Evolutionary conservation across 53 echinoderm and acorn worm genomes (phyloP), one percentile per base, ranked within the genome.

Genomic region (Stichopus horrens): DNA sequence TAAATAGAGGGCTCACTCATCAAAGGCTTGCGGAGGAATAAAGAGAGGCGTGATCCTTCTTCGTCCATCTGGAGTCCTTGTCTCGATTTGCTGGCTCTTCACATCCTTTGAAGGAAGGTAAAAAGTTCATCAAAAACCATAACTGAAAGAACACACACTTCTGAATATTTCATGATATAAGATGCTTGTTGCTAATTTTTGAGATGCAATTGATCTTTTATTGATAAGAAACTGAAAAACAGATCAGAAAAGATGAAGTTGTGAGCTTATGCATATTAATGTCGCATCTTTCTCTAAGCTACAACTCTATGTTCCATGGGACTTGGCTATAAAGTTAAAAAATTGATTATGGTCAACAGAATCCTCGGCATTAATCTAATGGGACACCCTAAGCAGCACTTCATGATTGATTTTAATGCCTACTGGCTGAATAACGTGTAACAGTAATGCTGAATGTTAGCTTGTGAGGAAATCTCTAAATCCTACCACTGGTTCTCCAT

Each of bases 81-180:
- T 95, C 80, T 97, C 98, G 54, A 97, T 97, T 89, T 97, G 98
- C 37, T 94, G 91, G n/a, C 95, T 95, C 86, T 94, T 91, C 18
- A 95, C 95, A 93, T 97, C 95, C 98, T 97, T 16, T 71, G 18
- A 16, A 71, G 18, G 18, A 18, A 71, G 19, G 19, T 37, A 37
- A 37, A 37, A 37, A 37, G 1, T 37, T 37, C 37, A 37, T 37
- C 37, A n/a, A 67, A 67, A n/a, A 67, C 11, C n/a, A 67, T 14
- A 11, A 67, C 11, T 67, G 11, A 67, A n/a, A 67, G 68, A 67
- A n/a, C 11, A 67, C 11, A 67, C 13, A 67, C 0, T 3, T 67
- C 11, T 14, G 4, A 11, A 67, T 67, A n/a, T 67, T 11, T n/a
- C 13, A 67, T 11, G 13, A n/a, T 11, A n/a, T 67, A 4, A 67